Conservation (phyloP, 2,797 vertebrate species). For the Trachurus trachurus region DNA sequence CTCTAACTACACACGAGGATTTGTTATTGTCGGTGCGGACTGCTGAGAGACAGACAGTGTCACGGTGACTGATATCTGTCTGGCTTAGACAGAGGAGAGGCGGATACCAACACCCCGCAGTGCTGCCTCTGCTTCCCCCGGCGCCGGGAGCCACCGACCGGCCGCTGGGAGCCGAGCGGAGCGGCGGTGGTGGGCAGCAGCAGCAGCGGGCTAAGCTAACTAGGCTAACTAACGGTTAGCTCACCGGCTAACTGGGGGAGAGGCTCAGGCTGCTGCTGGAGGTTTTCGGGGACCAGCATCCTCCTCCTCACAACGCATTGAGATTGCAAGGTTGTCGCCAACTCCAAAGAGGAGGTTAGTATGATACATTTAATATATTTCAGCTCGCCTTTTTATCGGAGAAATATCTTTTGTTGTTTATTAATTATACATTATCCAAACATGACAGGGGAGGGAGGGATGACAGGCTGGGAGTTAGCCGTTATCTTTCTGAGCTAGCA, state of each 20-base stretch:
- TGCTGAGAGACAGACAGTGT: conserved; percentile 36
- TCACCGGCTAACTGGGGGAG: conserved; percentile 37
- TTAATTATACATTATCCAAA: neutral
- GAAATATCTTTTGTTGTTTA: neutral
- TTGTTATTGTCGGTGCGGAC: conserved; percentile 50
- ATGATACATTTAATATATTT: neutral
- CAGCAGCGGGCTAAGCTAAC: conserved; percentile 17
- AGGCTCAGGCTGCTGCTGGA: neutral
- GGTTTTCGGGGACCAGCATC: conserved; percentile 16
- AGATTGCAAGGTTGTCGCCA: conserved; percentile 15
- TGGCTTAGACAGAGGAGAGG: conserved; percentile 9
- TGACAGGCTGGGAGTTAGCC: conserved; percentile 58
- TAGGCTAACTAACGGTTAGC: too few relatives aligned
- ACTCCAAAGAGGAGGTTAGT: conserved; percentile 31
- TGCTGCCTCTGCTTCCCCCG: conserved; percentile 44
- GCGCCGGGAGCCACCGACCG: conserved; percentile 55
- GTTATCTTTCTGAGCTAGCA: conserved; percentile 35
- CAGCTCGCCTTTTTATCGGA: neutral
- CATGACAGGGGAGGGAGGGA: neutral
- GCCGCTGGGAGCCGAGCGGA: conserved; percentile 41
- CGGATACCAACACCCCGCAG: conserved; percentile 6
- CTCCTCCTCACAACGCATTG: conserved; percentile 6
- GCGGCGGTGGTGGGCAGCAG: conserved; percentile 2
- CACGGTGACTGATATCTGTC: conserved; percentile 36
- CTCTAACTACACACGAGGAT: neutral